These are phyloP conservation scores for Cossypha polioptera DNA, from an alignment of 2,797 vertebrate genomes.

Conservation along the genomic window DNA sequence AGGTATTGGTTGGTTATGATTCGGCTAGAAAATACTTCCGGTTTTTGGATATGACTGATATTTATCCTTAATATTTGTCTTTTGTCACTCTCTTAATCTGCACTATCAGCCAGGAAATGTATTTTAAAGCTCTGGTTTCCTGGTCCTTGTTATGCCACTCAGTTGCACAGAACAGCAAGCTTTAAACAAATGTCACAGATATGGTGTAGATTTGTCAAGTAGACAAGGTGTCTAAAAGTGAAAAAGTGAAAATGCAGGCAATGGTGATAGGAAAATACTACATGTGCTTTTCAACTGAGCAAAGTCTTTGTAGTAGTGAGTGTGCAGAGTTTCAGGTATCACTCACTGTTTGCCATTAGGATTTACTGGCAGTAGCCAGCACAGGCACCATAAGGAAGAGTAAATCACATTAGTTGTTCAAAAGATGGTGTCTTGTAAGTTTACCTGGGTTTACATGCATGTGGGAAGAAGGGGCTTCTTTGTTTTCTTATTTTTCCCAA, in stretches of 20 bases:
- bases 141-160: conserved; percentile 45
- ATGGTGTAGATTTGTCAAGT: background rate
- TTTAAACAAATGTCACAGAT: background rate
- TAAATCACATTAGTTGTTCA: background rate
- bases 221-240: background rate
- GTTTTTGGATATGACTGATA: conserved; percentile 53
- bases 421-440: conserved; percentile 1
- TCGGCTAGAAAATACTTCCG: conserved; percentile 17
- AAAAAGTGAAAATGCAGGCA: background rate
- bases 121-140: conserved; percentile 63
- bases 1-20: conserved; percentile 10
- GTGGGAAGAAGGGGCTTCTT: background rate
- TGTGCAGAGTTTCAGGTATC: conserved; percentile 7
- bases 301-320: background rate
- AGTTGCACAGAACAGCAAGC: background rate
- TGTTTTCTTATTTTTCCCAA: background rate
- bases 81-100: conserved; percentile 54
- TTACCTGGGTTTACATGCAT: background rate
- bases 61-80: conserved; percentile 44
- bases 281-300: background rate
- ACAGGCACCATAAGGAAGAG: background rate
- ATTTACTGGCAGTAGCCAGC: background rate
- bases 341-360: background rate
- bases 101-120: conserved; percentile 49
- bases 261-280: background rate